These are phyloP conservation scores for Corythornis madagascariensis DNA, from an alignment of 2,113 vertebrate species.

Conservation along the genomic window DNA sequence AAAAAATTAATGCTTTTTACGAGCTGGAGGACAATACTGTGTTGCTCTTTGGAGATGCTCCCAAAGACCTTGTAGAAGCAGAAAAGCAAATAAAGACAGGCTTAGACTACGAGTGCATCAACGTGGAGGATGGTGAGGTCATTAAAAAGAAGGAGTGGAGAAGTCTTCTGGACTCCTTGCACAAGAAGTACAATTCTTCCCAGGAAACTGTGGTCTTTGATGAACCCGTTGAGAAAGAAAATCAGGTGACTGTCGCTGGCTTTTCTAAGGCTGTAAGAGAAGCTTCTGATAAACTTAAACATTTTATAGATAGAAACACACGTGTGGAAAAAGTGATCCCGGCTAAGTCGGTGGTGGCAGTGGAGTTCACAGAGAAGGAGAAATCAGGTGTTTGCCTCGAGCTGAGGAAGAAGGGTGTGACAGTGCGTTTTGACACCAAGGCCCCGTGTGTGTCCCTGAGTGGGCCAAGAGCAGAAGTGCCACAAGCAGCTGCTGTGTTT, in stretches of 20 bases:
- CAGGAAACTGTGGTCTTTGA: constrained; percentile 47
- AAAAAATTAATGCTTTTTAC: constrained; percentile 75
- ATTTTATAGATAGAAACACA: constrained; percentile 78
- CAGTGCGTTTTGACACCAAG: constrained; percentile 41
- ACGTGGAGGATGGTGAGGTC: constrained; percentile 69
- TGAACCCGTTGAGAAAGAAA: neutral
- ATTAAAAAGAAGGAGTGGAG: constrained; percentile 74
- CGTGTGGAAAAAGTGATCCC: constrained; percentile 59
- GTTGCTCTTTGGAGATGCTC: constrained; percentile 69
- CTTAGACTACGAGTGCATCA: constrained; percentile 65
- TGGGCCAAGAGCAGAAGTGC: constrained; percentile 75
- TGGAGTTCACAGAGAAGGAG: constrained; percentile 73
- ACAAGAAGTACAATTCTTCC: constrained; percentile 24
- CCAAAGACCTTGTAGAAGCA: constrained; percentile 70
- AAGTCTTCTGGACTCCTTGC: constrained; percentile 41
- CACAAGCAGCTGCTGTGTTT: constrained; percentile 5
- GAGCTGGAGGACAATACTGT: constrained; percentile 62
- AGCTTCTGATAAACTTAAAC: constrained; percentile 51
- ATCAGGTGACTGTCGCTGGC: constrained; percentile 77
- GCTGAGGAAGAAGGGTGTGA: constrained; percentile 62
- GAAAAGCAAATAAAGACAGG: constrained; percentile 70
- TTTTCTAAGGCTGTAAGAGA: constrained; percentile 52
- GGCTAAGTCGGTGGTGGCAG: constrained; percentile 11
- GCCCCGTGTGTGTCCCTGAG: constrained; percentile 67
- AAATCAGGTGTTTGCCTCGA: constrained; percentile 10